phyloP scores from a whole-genome alignment of 2,888 invertebrate species.

The Eremobia ochroleuca region DNA sequence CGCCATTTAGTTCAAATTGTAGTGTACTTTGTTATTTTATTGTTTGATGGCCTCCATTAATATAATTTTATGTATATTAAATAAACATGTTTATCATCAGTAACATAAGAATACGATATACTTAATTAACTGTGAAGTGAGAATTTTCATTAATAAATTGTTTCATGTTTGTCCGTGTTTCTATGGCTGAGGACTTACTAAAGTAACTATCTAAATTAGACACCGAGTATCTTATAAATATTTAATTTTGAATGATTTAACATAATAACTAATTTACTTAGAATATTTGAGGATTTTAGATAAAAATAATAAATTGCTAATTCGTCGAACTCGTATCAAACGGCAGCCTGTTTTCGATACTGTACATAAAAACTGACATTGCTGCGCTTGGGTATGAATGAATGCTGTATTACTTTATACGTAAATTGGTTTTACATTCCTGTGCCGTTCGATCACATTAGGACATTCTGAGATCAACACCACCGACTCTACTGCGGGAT shows the following conservation, averaged over 20 bases:
- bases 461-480: conserved; percentile 47
- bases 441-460: conserved; percentile 38
- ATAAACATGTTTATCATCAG: neutral
- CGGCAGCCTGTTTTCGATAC: conserved; percentile 52
- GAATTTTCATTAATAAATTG: conserved; percentile 11
- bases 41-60: neutral
- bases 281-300: conserved; percentile 51
- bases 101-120: neutral
- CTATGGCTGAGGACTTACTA: conserved; percentile 41
- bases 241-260: conserved; percentile 55
- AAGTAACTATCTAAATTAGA: conserved; percentile 46
- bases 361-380: conserved; percentile 63
- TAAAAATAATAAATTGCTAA: conserved; percentile 61
- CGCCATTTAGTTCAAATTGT: neutral
- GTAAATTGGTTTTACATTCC: conserved; percentile 53
- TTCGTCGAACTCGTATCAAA: conserved; percentile 46
- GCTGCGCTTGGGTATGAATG: conserved; percentile 54
- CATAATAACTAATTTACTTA: conserved; percentile 51
- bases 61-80: neutral
- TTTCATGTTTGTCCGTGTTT: conserved; percentile 39
- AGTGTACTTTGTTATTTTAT: neutral
- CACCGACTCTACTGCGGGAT: conserved; percentile 20
- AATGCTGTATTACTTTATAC: conserved; percentile 64
- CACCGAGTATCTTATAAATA: conserved; percentile 50
- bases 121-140: conserved; percentile 6